phyloP scores from a whole-genome alignment of 2,888 invertebrate genomes.

The Machimus atricapillus region DNA sequence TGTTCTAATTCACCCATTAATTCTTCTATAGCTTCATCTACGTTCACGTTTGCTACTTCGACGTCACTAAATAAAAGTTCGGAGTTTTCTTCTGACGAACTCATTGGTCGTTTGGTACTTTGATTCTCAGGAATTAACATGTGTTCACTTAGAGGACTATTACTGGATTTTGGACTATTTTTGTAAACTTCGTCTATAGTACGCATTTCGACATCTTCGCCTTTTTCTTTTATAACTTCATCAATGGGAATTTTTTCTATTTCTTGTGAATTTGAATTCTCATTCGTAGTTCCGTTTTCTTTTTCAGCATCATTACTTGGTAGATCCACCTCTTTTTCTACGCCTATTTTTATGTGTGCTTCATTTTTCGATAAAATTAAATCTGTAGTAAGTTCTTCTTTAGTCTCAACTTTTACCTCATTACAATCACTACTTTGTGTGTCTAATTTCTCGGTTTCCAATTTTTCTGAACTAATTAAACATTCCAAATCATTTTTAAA shows the following conservation, averaged over 20 bases:
- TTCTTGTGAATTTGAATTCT: background rate
- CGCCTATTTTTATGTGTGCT: background rate
- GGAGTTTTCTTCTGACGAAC: background rate
- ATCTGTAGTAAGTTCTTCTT: background rate
- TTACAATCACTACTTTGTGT: background rate
- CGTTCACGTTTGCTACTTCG: slow-evolving; percentile 49
- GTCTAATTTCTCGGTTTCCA: background rate
- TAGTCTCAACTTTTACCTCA: background rate
- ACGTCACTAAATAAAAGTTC: background rate
- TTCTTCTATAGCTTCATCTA: slow-evolving; percentile 53
- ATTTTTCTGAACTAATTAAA: background rate
- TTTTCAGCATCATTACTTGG: background rate
- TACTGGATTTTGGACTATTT: background rate
- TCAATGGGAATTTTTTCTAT: background rate
- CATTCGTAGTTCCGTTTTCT: background rate
- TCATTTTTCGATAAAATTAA: background rate
- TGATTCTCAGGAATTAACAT: background rate
- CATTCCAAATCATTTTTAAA: background rate
- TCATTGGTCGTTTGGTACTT: background rate
- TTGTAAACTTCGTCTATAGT: too few relatives aligned
- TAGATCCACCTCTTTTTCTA: background rate
- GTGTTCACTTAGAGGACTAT: background rate
- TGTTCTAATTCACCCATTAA: slow-evolving; percentile 32
- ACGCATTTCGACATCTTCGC: too few relatives aligned
- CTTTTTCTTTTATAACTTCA: background rate